phyloP scores from a whole-genome alignment of 2,113 vertebrate genomes.

The Odobenus rosmarus region DNA sequence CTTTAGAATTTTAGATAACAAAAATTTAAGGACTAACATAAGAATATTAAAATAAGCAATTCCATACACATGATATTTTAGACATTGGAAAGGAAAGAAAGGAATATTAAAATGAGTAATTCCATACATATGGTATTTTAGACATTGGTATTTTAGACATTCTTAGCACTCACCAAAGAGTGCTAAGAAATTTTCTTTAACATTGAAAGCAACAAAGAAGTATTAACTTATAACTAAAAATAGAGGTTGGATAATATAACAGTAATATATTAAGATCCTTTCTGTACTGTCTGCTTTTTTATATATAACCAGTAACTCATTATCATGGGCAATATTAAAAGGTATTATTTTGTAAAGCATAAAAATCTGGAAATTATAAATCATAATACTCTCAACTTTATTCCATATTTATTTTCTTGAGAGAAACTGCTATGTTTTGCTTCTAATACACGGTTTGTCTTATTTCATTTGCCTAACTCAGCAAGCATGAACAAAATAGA shows the following conservation, averaged over 20 bases:
- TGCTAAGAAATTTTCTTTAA: not conserved
- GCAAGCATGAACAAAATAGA: not conserved
- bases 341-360: not conserved
- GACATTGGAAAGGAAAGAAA: not conserved
- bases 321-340: not conserved
- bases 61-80: not conserved
- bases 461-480: not conserved
- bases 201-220: not conserved
- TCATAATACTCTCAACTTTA: not conserved
- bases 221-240: not conserved
- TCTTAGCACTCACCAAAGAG: not conserved
- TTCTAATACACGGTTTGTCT: not conserved
- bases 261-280: not conserved
- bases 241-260: not conserved
- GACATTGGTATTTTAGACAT: not conserved
- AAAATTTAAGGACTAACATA: not conserved
- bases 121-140: not conserved
- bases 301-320: not conserved
- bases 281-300: not conserved
- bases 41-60: not conserved
- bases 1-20: not conserved
- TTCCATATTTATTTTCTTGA: slow-evolving; percentile 11
- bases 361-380: slow-evolving; percentile 13
- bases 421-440: not conserved
- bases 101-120: not conserved